These are phyloP conservation scores for Lycocorax pyrrhopterus DNA, from an alignment of 2,113 vertebrate species.

Conservation along the genomic window DNA sequence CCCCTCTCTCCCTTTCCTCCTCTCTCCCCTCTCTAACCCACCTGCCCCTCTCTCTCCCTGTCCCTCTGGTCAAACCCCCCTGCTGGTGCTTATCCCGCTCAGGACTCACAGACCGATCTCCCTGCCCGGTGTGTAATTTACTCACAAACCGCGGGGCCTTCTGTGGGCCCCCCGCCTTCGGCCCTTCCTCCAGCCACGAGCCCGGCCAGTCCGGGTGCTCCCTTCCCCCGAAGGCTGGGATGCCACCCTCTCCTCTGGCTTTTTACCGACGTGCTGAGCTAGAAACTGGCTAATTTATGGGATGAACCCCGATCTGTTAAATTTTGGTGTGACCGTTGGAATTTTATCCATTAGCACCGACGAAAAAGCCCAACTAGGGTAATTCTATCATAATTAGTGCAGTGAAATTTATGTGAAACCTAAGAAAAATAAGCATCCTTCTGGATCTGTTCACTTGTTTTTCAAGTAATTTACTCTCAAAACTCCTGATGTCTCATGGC, in stretches of 20 bases:
- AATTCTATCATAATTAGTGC: background rate
- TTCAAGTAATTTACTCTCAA: background rate
- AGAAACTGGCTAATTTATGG: background rate
- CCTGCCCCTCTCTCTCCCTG: background rate
- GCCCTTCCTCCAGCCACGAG: background rate
- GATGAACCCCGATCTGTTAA: background rate
- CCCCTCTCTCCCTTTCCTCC: too few relatives aligned
- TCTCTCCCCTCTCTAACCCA: background rate
- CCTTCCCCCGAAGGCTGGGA: background rate
- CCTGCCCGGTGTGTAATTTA: background rate
- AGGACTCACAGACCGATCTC: background rate
- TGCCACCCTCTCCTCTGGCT: background rate
- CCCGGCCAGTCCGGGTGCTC: background rate
- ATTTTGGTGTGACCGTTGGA: background rate
- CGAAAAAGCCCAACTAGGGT: background rate
- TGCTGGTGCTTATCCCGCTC: background rate
- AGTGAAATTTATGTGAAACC: background rate
- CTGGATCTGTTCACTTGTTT: background rate
- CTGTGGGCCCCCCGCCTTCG: accelerated
- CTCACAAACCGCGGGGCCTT: too few relatives aligned
- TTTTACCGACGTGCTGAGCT: background rate
- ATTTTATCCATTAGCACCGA: background rate
- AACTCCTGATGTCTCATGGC: background rate
- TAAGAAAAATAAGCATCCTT: background rate
- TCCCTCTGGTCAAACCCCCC: background rate